Percentiles rank a stretch among this genome's conserved stretches.
phyloP scores from a whole-genome alignment of 1,140 invertebrate genomes.

The Dreissena polymorpha region DNA sequence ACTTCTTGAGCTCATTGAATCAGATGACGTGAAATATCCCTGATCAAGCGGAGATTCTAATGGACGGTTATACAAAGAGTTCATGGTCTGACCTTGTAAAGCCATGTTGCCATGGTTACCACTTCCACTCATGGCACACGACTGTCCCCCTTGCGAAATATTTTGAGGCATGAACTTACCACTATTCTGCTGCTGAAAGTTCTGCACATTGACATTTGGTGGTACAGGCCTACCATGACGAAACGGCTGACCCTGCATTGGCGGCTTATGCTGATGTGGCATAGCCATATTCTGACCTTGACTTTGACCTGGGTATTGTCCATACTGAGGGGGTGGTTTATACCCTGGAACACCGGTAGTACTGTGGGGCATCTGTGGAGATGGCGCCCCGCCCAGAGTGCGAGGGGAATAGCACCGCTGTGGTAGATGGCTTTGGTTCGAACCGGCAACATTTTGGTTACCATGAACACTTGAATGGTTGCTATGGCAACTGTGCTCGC shows the following conservation, averaged over 20 bases:
- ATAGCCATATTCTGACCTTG: slow-evolving; percentile 9
- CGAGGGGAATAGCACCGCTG: slow-evolving; percentile 38
- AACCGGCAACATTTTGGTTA: slow-evolving; percentile 40
- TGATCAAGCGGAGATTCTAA: slow-evolving; percentile 71
- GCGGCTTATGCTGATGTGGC: slow-evolving; percentile 23
- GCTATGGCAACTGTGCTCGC: slow-evolving; percentile 36
- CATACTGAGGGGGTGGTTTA: slow-evolving; percentile 54
- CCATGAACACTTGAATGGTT: slow-evolving; percentile 50
- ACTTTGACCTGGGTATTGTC: slow-evolving; percentile 32
- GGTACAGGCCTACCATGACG: slow-evolving; percentile 69
- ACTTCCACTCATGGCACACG: slow-evolving; percentile 59
- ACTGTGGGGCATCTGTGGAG: slow-evolving; percentile 49
- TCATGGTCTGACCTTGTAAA: slow-evolving; percentile 47
- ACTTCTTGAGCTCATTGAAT: slow-evolving; percentile 69
- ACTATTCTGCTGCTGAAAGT: slow-evolving; percentile 64
- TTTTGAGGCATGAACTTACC: slow-evolving; percentile 41
- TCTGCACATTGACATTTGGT: slow-evolving; percentile 74
- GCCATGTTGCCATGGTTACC: slow-evolving; percentile 51
- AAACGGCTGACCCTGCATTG: slow-evolving; percentile 51
- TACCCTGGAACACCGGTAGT: slow-evolving; percentile 35
- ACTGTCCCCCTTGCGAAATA: slow-evolving; percentile 54
- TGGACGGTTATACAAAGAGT: slow-evolving; percentile 56
- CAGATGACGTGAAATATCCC: slow-evolving; percentile 70
- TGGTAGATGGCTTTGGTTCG: slow-evolving; percentile 53
- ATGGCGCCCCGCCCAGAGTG: slow-evolving; percentile 45